Evolutionary conservation across 1,140 invertebrate species (phyloP), one percentile per base, ranked within the genome.

Genomic region (Drosophila takahashii): DNA sequence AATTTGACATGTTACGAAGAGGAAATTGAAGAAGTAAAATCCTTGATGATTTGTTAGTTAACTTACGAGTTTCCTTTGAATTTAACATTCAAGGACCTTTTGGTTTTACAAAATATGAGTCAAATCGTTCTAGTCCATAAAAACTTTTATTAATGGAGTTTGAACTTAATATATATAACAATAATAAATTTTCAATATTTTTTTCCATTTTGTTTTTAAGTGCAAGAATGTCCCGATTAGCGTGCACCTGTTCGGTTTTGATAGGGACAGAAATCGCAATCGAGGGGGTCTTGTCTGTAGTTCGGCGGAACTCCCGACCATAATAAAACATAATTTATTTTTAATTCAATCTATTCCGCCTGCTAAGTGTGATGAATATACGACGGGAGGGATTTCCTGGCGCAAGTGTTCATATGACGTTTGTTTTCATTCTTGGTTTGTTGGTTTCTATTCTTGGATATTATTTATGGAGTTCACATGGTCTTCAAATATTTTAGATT

Each of bases 251-350:
- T 7, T 18, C 10, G 11, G 32, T 6, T 37, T 32, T 18, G 60
- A 69, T 66, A 39, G 47, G 13, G 29, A 3, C 16, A 5, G 1
- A 29, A 50, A 39, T 34, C 45, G 13, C 47, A 39, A 11, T 45
- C 50, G 15, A 32, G 66, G 66, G 66, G 66, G 66, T 70, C 66
- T 47, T 13, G 41, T 27, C 34, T 47, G 15, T 0, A 13, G 9
- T 18, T 39, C 16, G 18, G n/a, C 48, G 48, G 50, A 56, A 67
- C 50, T 26, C 9, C 29, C 7, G 1, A 18, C 13, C 26, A 11
- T 18, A 47, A 69, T 69, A 47, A 70, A 70, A 54, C 41, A 70
- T 70, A 70, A 66, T 56, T 70, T 70, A 56, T 69, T 47, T 70
- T 69, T 70, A 70, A 47, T 69, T 67, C 18, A 54, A 56, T 11